A percentile compares a stretch with the other conserved stretches of the same genome.
These are phyloP conservation scores for Ophioninae sp. DNA, from an alignment of 2,888 invertebrate genomes.

Conservation along the genomic window DNA sequence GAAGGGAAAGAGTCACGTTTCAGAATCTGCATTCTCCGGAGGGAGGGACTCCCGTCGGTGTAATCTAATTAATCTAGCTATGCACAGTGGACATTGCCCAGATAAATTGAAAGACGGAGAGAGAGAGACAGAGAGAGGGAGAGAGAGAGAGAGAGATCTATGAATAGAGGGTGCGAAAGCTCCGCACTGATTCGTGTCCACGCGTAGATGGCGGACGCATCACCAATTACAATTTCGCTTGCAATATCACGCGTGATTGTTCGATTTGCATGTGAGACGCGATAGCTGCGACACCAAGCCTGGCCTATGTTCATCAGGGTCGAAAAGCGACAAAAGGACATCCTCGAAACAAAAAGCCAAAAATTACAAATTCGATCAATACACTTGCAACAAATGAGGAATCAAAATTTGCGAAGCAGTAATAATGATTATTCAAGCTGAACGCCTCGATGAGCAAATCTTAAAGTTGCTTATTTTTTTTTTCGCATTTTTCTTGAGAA, in stretches of 20 bases:
- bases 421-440: background rate
- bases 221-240: conserved; percentile 35
- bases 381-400: background rate
- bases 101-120: conserved; percentile 30
- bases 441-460: background rate
- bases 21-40: conserved; percentile 16
- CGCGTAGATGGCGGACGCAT: background rate
- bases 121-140: conserved; percentile 24
- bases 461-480: too few relatives aligned
- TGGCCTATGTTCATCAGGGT: conserved; percentile 73
- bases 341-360: conserved; percentile 14
- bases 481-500: too few relatives aligned
- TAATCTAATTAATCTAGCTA: conserved; percentile 76
- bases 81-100: conserved; percentile 57
- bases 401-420: too few relatives aligned
- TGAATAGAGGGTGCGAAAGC: background rate
- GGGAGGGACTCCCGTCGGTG: conserved; percentile 46
- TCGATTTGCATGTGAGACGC: conserved; percentile 76
- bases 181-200: background rate
- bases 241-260: conserved; percentile 73
- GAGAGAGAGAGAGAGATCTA: conserved; percentile 18
- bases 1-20: background rate
- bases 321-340: conserved; percentile 4
- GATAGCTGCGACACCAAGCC: conserved; percentile 65
- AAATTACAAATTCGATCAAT: conserved; percentile 31